Percentiles rank a stretch among this genome's conserved stretches.
Conservation (phyloP, 2,888 invertebrate genomes). For the Lordiphosa andalusiaca region DNA sequence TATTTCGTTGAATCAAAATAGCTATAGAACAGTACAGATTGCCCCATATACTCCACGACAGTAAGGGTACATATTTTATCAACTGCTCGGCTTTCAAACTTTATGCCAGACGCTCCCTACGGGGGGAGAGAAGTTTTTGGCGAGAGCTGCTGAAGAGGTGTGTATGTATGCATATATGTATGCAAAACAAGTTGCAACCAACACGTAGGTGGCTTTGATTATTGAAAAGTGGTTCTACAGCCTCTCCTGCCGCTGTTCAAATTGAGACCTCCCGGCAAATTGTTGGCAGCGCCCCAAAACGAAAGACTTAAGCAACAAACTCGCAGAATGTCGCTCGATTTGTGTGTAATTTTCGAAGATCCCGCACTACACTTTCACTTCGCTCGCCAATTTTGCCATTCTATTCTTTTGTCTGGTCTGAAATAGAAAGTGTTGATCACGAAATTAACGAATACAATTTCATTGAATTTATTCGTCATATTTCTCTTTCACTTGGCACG, state of each 20-base stretch:
- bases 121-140: slow-evolving; percentile 17
- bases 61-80: slow-evolving; percentile 10
- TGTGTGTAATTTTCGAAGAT: slow-evolving; percentile 17
- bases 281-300: slow-evolving; percentile 28
- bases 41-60: background rate
- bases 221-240: slow-evolving; percentile 57
- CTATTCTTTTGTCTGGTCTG: slow-evolving; percentile 62
- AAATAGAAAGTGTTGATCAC: slow-evolving; percentile 57
- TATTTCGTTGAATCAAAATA: too few relatives aligned
- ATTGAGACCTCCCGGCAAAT: slow-evolving; percentile 47
- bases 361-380: slow-evolving; percentile 52
- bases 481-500: slow-evolving; percentile 49
- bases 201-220: slow-evolving; percentile 50
- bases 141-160: slow-evolving; percentile 9
- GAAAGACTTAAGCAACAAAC: slow-evolving; percentile 60
- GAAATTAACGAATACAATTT: slow-evolving; percentile 29
- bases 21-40: too few relatives aligned
- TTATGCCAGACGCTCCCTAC: slow-evolving; percentile 19
- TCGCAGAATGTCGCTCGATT: slow-evolving; percentile 16
- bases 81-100: slow-evolving; percentile 27
- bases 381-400: slow-evolving; percentile 41
- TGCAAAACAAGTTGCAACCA: slow-evolving; percentile 51
- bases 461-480: slow-evolving; percentile 33
- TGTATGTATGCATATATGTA: slow-evolving; percentile 24
- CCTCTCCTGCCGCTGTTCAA: slow-evolving; percentile 30